A percentile compares a stretch with the other conserved stretches of the same genome.
Conservation (phyloP, 2,113 vertebrate species). For the Mormyrus lacerda region DNA sequence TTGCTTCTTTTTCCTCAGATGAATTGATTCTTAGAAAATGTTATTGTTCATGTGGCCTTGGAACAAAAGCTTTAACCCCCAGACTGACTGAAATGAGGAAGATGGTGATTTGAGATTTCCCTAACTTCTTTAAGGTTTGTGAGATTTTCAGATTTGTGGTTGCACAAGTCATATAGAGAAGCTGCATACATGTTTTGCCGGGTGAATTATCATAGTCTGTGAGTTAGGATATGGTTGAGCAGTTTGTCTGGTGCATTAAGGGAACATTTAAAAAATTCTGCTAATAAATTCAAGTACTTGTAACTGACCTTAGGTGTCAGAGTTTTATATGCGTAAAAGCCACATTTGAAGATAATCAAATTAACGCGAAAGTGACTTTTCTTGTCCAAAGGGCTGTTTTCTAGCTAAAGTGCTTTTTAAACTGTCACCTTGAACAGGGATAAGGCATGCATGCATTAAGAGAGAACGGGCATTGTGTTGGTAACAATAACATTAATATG, state of each 20-base stretch:
- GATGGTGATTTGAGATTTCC: background rate
- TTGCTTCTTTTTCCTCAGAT: background rate
- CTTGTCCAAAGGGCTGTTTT: conserved; percentile 9
- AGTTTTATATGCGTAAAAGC: background rate
- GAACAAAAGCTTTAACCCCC: background rate
- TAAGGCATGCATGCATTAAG: conserved; percentile 27
- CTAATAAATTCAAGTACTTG: background rate
- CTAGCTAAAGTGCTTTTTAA: conserved; percentile 21
- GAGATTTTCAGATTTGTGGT: background rate
- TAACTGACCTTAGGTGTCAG: background rate
- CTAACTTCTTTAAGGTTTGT: background rate
- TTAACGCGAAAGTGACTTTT: background rate
- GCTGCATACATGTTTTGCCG: background rate
- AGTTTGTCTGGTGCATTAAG: conserved; percentile 18
- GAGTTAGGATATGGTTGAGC: conserved; percentile 26
- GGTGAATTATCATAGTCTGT: conserved; percentile 24
- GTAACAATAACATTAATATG: conserved; percentile 57
- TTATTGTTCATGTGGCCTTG: background rate
- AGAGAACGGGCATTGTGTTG: conserved; percentile 49
- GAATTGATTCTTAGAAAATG: conserved; percentile 20
- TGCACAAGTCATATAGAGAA: background rate
- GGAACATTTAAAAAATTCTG: conserved; percentile 19
- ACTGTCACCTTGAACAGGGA: conserved; percentile 13
- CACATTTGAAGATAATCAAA: conserved; percentile 10
- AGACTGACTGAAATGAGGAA: background rate